Percentiles rank a stretch among this genome's conserved stretches.
phyloP scores from a whole-genome alignment of 1,140 invertebrate species.

The Zophobas atratus region DNA sequence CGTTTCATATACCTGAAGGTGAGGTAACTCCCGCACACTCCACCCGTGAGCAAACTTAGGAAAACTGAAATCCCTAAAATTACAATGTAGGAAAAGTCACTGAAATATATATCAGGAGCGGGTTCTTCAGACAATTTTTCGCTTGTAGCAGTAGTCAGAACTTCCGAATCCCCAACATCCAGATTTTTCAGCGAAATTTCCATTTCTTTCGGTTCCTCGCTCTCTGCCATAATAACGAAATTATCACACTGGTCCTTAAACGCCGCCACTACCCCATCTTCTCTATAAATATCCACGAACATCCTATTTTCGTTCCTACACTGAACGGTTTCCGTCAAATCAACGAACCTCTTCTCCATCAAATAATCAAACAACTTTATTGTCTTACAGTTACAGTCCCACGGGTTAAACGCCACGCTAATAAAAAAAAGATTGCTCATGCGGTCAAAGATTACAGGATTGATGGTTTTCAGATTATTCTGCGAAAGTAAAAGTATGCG shows the following conservation, averaged over 20 bases:
- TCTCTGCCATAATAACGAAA: background rate
- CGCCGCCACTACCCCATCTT: conserved; percentile 4
- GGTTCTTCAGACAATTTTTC: background rate
- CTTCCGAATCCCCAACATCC: background rate
- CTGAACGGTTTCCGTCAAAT: conserved; percentile 55
- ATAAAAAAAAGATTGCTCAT: conserved; percentile 50
- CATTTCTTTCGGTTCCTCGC: background rate
- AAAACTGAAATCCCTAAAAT: background rate
- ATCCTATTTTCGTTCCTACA: conserved; percentile 47
- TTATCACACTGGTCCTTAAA: conserved; percentile 6
- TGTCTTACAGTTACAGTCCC: conserved; percentile 61
- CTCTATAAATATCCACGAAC: conserved; percentile 52
- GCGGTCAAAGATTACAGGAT: conserved; percentile 55
- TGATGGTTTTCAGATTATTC: conserved; percentile 61
- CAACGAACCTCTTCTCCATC: conserved; percentile 51
- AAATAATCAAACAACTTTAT: conserved; percentile 59
- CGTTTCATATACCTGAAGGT: conserved; percentile 13
- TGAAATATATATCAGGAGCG: conserved; percentile 3
- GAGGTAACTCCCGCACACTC: conserved; percentile 18
- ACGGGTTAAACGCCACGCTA: conserved; percentile 58
- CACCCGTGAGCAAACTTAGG: conserved; percentile 20
- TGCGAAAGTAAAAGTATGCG: conserved; percentile 58
- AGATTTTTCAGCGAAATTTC: background rate
- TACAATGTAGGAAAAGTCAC: background rate
- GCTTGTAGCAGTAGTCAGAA: background rate